Percentiles rank a stretch among this genome's conserved stretches.
These are phyloP conservation scores for Xestia sexstrigata DNA, from an alignment of 2,888 invertebrate genomes.

Conservation along the genomic window DNA sequence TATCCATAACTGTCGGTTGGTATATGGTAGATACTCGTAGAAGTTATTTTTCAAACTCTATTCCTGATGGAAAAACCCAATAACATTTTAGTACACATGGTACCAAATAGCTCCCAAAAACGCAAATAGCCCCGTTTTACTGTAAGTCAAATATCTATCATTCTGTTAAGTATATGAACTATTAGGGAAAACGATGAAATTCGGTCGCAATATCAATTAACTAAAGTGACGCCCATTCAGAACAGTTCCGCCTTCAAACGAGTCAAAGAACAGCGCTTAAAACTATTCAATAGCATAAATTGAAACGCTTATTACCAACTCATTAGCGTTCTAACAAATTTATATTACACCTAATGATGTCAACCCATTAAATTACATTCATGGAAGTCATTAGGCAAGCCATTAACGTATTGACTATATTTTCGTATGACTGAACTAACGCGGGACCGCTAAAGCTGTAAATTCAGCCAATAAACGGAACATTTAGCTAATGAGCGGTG, in stretches of 20 bases:
- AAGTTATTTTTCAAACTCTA: too few relatives aligned
- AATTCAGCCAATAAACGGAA: constrained; percentile 34
- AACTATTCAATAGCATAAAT: background rate
- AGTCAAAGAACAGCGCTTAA: constrained; percentile 7
- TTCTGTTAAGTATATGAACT: background rate
- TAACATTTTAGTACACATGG: too few relatives aligned
- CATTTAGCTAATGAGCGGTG: constrained; percentile 42
- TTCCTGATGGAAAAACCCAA: too few relatives aligned
- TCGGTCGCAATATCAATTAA: constrained; percentile 10
- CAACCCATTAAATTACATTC: constrained; percentile 41
- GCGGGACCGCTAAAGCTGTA: constrained; percentile 25
- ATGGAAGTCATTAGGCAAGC: constrained; percentile 42
- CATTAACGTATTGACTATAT: constrained; percentile 39
- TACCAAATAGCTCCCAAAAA: too few relatives aligned
- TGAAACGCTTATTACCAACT: constrained; percentile 16
- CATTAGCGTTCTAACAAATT: constrained; percentile 14
- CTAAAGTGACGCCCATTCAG: background rate
- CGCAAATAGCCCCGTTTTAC: too few relatives aligned
- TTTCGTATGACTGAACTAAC: constrained; percentile 47
- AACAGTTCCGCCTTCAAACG: background rate
- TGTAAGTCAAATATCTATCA: constrained; percentile 27
- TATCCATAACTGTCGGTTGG: too few relatives aligned
- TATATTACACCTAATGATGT: constrained; percentile 30
- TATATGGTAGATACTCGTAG: too few relatives aligned
- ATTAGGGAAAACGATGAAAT: background rate